Evolutionary conservation across 2,888 invertebrate species (phyloP).

Genomic region (Sepiola atlantica): DNA sequence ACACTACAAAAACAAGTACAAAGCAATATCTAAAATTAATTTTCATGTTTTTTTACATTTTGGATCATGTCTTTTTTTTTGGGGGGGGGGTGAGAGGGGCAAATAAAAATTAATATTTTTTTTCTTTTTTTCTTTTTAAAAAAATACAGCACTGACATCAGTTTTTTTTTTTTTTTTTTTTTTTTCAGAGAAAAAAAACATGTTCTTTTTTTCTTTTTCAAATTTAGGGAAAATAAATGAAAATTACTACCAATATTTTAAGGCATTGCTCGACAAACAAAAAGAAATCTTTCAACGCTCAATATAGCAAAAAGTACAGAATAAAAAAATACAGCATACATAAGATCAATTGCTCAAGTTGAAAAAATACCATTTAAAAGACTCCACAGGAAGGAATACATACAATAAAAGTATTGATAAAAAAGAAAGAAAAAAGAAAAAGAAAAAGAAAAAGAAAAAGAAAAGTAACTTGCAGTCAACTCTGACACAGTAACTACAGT

Average conservation of each 20-base stretch:
- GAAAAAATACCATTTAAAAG: conserved; percentile 39
- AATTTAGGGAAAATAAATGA: neutral
- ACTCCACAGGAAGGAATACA: conserved; percentile 38
- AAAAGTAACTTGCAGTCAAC: conserved; percentile 6
- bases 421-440: neutral
- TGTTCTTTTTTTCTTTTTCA: neutral
- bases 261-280: conserved; percentile 12
- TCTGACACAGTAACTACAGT: conserved; percentile 1
- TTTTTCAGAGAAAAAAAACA: neutral
- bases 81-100: neutral
- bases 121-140: neutral
- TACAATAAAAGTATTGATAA: conserved; percentile 39
- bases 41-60: neutral
- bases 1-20: conserved; percentile 32
- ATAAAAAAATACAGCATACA: conserved; percentile 32
- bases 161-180: neutral
- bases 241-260: neutral
- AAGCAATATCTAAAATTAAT: conserved; percentile 2
- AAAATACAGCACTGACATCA: conserved; percentile 45
- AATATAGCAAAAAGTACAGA: neutral
- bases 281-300: neutral
- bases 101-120: conserved; percentile 40
- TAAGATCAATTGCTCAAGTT: neutral
- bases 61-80: neutral
- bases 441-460: neutral